Base-by-base conservation (phyloP, 2,113 vertebrate genomes). In the Egretta garzetta region DNA sequence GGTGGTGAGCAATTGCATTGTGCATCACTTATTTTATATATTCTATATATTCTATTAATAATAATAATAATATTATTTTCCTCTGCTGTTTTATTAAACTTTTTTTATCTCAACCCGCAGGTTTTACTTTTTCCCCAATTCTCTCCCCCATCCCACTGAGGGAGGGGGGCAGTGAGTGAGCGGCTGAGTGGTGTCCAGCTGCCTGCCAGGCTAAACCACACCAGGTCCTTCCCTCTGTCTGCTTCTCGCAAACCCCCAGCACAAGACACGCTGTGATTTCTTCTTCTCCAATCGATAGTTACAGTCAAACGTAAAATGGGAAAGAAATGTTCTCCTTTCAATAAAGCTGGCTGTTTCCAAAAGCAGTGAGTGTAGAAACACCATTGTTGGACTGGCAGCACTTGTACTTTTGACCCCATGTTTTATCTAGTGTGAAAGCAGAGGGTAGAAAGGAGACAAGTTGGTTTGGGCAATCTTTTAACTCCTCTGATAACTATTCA, bases 201-300 rank as follows among this genome's bases (percentile, higher is more conserved):
- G 41, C 41, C 41, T 43, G 41, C 41, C 14, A 9, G 41, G 41
- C 6, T 43, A 43, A 43, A 43, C 41, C 41, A 43, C 41, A 14
- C 14, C 41, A 43, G 41, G 41, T 43, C 18, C 16, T 71, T 66
- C 49, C 26, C 10, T 41, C 20, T 0, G 0, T 22, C 47, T 84
- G 59, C 39, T 59, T 7, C 22, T 55, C 3, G 6, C 0, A 1
- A n/a, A 39, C 19, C 0, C 1, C 11, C 9, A 49, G 30, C 17
- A 45, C 19, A 59, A 47, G 60, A 45, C 0, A 0, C 0, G 1
- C 27, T 55, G 23, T 0, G 0, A 27, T 84, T 76, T 60, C 55
- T 41, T 58, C 18, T 75, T 49, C 41, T 93, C 50, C 55, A 14
- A 12, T 90, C 12, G 1, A 64, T 63, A 63, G n/a, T 21, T 84